Conservation (phyloP, 2,797 vertebrate species). For the Rhabdophis nuchalis region DNA sequence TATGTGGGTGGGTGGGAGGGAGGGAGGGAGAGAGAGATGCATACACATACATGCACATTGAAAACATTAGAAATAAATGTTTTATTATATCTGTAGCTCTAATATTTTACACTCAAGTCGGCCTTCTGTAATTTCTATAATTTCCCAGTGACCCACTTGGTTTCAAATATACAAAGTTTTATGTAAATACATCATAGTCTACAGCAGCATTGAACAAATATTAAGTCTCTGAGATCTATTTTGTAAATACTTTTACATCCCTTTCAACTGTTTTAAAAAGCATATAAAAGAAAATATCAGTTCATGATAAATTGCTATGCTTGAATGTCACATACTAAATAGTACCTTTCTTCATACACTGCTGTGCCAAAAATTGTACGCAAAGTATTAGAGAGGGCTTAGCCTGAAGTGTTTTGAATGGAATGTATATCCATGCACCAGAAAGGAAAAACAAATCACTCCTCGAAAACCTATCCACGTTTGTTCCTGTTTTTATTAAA, state of each 20-base stretch:
- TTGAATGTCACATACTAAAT: background rate
- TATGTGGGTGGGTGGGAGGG: background rate
- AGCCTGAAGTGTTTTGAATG: background rate
- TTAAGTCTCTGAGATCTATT: background rate
- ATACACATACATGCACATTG: background rate
- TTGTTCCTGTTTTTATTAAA: background rate
- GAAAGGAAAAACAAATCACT: background rate
- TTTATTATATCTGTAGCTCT: background rate
- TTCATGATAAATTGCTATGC: background rate
- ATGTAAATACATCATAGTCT: background rate
- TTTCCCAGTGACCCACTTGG: background rate
- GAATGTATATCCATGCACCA: background rate
- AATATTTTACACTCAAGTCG: background rate
- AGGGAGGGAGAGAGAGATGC: background rate
- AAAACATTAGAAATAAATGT: background rate
- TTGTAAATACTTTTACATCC: background rate
- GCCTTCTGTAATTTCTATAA: background rate
- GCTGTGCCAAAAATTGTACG: background rate
- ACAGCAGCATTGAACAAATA: background rate
- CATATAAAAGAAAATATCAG: background rate
- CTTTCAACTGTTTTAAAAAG: background rate
- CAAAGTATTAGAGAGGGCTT: background rate
- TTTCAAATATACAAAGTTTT: background rate
- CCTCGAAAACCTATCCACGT: background rate
- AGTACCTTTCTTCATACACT: background rate